Evolutionary conservation across 2,888 invertebrate species (phyloP), one percentile per base, ranked within the genome.

Genomic region (Dysmachus trigonus): DNA sequence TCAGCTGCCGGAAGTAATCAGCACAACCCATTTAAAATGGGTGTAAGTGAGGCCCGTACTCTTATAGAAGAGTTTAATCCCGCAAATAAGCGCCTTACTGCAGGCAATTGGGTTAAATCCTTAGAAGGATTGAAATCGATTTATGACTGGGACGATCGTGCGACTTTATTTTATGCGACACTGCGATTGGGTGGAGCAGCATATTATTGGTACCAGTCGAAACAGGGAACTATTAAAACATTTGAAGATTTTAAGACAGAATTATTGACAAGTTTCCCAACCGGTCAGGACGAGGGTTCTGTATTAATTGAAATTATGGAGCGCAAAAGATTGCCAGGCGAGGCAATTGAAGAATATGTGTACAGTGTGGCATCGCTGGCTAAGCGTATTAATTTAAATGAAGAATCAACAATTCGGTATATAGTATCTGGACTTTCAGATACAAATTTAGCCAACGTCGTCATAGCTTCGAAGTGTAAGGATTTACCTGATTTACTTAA

Each of bases 181-280:
- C 87, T 88, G 62, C 88, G 88, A 22, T 33, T 89, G 15, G 38
- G 30, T 8, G 89, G 88, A 4, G 41, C 87, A 15, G 89, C 89
- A 8, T 88, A 89, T 33, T 87, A 38, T 31, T 89, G 89, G 89
- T 88, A 86, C 18, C 87, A 89, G 51, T 83, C 86, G 30, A 85
- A 88, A 15, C 88, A 88, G 1, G 85, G 87, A 0, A 82, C 88
- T 0, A 27, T 87, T 18, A 88, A 51, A 76, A 83, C 87, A 10
- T 89, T 89, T 88, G 41, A 74, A 2, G 87, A 89, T 5, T 89
- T 89, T 89, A 88, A 88, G 5, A n/a, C 84, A 10, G 35, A 89
- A 86, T 53, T 89, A 5, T 35, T 83, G 5, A 82, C 86, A 31
- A 88, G 53, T n/a, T 82, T 82, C 4, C 82, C 82, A 2, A 22